Evolutionary conservation across 2,113 vertebrate genomes (phyloP), one percentile per base, ranked within the genome.

Genomic region (Phalacrocorax pelagicus): DNA sequence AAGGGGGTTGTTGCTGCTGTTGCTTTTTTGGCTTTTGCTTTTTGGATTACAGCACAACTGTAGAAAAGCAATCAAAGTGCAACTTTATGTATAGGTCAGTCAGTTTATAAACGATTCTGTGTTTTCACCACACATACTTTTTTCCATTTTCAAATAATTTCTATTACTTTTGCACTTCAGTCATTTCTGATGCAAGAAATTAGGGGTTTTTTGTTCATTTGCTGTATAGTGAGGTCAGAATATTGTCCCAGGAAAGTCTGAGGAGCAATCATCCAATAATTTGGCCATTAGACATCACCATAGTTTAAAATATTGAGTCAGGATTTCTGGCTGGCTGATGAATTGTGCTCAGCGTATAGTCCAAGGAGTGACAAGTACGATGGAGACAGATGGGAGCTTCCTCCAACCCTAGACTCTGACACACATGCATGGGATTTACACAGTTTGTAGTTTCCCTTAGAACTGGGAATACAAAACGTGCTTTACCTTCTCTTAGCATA

Each of bases 351-450:
- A 30, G n/a, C 2, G 11, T 10, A 2, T 5, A 70, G 29, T 10
- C 9, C 58, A 27, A 57, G 26, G 12, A 52, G 19, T 42, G 13
- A 61, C 27, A 61, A 16, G 42, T 34, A 66, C 46, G 58, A 14
- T 13, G 34, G 30, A 57, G 66, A 46, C 14, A 51, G 14, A 9
- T 4, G 18, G 54, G 61, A 54, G 9, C 47, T n/a, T 29, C 51
- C 47, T 57, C 34, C 38, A 19, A 2, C 8, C 32, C 44, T 32
- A 51, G 11, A 29, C 11, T 3, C 38, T 1, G 0, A 1, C 20
- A 34, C 65, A 55, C 22, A 10, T 0, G 2, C 13, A 29, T 9
- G 27, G 65, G 7, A n/a, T 82, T 69, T 77, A 26, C 24, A 22
- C 6, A 63, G 46, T n/a, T 55, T 10, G 19, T 7, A 44, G 17